phyloP scores from a whole-genome alignment of 2,888 invertebrate species.

The Meiosimyza platycephala region DNA sequence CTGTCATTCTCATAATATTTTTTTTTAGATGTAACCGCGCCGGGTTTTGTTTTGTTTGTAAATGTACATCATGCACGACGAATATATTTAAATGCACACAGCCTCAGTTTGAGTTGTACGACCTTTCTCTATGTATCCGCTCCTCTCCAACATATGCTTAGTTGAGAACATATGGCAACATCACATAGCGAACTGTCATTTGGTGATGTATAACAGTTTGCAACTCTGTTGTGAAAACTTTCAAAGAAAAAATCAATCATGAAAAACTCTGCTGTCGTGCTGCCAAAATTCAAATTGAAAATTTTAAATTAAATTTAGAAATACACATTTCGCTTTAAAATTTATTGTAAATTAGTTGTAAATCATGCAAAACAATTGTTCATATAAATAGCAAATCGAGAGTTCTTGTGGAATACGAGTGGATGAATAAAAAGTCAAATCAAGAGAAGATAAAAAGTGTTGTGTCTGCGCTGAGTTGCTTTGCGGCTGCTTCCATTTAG shows the following conservation, averaged over 20 bases:
- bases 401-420: conserved; percentile 12
- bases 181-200: not conserved
- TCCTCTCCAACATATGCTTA: too few relatives aligned
- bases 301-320: conserved; percentile 33
- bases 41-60: too few relatives aligned
- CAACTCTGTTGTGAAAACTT: conserved; percentile 32
- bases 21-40: too few relatives aligned
- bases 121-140: too few relatives aligned
- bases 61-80: too few relatives aligned
- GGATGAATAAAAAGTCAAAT: conserved; percentile 2
- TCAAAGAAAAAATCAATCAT: conserved; percentile 39
- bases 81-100: too few relatives aligned
- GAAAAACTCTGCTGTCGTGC: conserved; percentile 34
- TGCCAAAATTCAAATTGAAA: conserved; percentile 39
- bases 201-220: conserved; percentile 25
- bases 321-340: conserved; percentile 7
- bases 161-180: not conserved
- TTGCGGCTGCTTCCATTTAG: not conserved
- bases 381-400: conserved; percentile 3
- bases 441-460: not conserved
- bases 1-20: too few relatives aligned
- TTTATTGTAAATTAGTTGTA: conserved; percentile 27
- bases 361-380: conserved; percentile 24
- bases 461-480: conserved; percentile 16
- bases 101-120: too few relatives aligned